Evolutionary conservation across 2,888 invertebrate genomes (phyloP).

Genomic region (Acronicta leporina): DNA sequence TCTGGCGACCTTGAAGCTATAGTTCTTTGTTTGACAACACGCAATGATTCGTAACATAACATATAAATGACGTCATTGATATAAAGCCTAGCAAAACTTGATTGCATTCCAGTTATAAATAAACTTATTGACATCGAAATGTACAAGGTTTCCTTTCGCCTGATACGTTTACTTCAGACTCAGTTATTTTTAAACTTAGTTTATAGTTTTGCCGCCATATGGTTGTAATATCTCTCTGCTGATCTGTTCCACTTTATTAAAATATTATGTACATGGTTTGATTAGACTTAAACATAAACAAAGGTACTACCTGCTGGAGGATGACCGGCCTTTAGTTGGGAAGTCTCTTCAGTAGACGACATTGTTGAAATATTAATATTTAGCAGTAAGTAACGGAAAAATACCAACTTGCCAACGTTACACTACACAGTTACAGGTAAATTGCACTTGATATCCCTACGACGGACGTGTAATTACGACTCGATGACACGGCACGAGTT

Average conservation of each 20-base stretch:
- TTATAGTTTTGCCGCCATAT: conserved; percentile 10
- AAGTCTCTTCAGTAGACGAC: conserved; percentile 89
- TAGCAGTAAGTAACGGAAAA: conserved; percentile 35
- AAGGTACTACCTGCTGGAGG: conserved; percentile 93
- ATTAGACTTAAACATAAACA: conserved; percentile 44
- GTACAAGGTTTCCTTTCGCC: not conserved
- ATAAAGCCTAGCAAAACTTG: conserved; percentile 22
- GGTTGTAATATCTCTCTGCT: conserved; percentile 7
- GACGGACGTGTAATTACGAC: conserved; percentile 74
- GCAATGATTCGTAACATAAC: conserved; percentile 39
- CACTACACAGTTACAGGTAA: conserved; percentile 43
- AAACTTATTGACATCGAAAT: conserved; percentile 24
- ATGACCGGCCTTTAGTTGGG: conserved; percentile 95
- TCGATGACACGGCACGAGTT: conserved; percentile 55
- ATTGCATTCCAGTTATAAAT: conserved; percentile 22
- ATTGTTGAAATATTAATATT: conserved; percentile 60
- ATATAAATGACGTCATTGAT: conserved; percentile 56
- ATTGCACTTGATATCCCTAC: conserved; percentile 23
- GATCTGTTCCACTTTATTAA: not conserved
- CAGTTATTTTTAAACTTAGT: too few relatives aligned
- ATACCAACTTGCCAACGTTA: conserved; percentile 57
- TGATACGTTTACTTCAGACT: not conserved
- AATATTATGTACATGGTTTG: not conserved
- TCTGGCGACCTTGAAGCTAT: conserved; percentile 64
- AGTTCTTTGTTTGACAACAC: conserved; percentile 71